Base-by-base conservation (phyloP, 1,140 invertebrate genomes). In the Glossosoma conforme region DNA sequence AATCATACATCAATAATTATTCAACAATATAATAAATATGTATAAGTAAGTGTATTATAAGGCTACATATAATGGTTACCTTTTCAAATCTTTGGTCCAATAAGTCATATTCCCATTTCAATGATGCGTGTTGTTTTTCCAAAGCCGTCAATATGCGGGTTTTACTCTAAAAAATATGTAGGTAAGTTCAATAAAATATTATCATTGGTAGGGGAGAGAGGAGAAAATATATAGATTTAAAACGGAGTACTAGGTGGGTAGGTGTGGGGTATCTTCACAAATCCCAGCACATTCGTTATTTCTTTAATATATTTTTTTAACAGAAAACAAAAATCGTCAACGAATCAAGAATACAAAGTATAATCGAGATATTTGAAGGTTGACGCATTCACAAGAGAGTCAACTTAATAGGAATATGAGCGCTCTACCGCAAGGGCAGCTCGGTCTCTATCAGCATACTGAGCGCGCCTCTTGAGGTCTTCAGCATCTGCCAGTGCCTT, bases 391-490 rank as follows among this genome's bases (percentile, higher is more conserved):
- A 36, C 14, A 6, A 25, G 8, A 44, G 15, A 49, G 17, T 21
- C 22, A 49, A 44, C 13, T 11, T 4, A 11, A 22, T 37, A 19
- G 25, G 30, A 13, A 5, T 10, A 32, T 35, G 28, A 35, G 13
- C 22, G 30, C 65, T 64, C 61, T 52, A 75, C 71, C 44, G 66
- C 67, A 18, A 79, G 65, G 22, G 78, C 74, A 46, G 72, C 69
- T 40, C 76, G 73, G 65, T 93, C 89, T 59, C 89, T 88, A 44
- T 89, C 84, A 60, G 90, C 91, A 65, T 89, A 87, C 18, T 78
- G 77, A 52, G 91, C 71, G 62, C 89, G 83, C 50, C 83, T 77
- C 48, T 79, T 82, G 38, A 87, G 71, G 55, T 89, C 83, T 28
- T 77, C 75, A 3, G 83, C 68, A 63, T 88, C 82, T 35, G 81